Conservation (phyloP, 2,797 vertebrate genomes). For the Sebastes cheni region DNA sequence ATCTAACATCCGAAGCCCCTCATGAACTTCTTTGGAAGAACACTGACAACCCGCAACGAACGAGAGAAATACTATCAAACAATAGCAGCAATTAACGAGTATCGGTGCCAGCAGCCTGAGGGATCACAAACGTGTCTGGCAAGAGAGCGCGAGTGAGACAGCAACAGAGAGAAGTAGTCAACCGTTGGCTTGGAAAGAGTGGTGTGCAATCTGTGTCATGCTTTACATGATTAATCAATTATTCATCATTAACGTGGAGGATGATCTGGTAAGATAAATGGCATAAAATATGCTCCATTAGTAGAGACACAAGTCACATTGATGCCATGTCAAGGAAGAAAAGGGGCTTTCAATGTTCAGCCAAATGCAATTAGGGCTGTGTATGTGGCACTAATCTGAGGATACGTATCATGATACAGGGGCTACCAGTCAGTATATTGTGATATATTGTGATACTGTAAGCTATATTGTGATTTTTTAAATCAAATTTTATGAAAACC, state of each 20-base stretch:
- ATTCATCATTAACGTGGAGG: neutral
- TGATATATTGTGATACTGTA: too few relatives aligned
- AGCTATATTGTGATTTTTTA: too few relatives aligned
- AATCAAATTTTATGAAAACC: too few relatives aligned
- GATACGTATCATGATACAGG: too few relatives aligned
- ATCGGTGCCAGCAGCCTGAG: conserved; percentile 3
- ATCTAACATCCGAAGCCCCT: neutral
- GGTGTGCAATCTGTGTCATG: neutral
- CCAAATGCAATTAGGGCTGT: too few relatives aligned
- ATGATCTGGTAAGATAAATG: neutral
- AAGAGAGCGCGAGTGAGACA: neutral
- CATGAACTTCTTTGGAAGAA: neutral
- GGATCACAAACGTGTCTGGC: neutral
- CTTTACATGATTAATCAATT: too few relatives aligned
- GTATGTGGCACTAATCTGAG: too few relatives aligned
- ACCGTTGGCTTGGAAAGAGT: neutral
- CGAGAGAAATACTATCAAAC: conserved; percentile 21
- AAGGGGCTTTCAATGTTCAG: too few relatives aligned
- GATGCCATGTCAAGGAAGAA: neutral
- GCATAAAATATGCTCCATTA: neutral
- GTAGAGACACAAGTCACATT: neutral
- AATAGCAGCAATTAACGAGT: neutral
- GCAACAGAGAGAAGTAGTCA: neutral
- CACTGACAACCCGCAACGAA: neutral
- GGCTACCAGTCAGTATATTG: too few relatives aligned